These are phyloP conservation scores for Drosophila chauvacae DNA, from an alignment of 1,140 invertebrate genomes.

Conservation along the genomic window DNA sequence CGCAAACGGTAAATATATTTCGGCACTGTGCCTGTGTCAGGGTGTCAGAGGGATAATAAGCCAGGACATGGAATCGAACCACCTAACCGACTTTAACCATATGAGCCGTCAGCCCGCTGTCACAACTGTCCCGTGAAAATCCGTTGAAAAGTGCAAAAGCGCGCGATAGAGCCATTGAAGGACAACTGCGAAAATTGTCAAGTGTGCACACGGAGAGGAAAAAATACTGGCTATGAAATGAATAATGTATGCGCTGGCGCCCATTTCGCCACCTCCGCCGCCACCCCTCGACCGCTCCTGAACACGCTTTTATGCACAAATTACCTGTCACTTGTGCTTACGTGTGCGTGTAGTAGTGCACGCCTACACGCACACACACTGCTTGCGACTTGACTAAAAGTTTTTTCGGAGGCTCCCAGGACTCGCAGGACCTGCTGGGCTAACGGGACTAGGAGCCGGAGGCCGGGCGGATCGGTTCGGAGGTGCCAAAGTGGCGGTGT, in stretches of 20 bases:
- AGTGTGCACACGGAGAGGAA: slow-evolving; percentile 36
- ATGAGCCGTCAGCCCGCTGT: slow-evolving; percentile 18
- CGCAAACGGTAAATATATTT: neutral
- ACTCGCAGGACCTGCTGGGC: slow-evolving; percentile 11
- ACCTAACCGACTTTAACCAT: slow-evolving; percentile 14
- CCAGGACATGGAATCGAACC: slow-evolving; percentile 19
- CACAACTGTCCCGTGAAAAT: slow-evolving; percentile 49
- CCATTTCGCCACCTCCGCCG: slow-evolving; percentile 6
- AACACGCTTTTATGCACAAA: slow-evolving; percentile 72
- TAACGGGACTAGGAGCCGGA: slow-evolving; percentile 3
- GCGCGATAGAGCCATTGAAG: slow-evolving; percentile 36
- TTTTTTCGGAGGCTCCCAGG: slow-evolving; percentile 28
- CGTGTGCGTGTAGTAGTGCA: slow-evolving; percentile 54
- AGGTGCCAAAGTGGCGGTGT: slow-evolving; percentile 24
- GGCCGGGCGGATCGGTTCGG: neutral
- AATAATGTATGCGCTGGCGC: slow-evolving; percentile 65
- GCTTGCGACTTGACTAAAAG: slow-evolving; percentile 22
- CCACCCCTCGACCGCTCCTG: slow-evolving; percentile 5
- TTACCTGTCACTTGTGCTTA: slow-evolving; percentile 80
- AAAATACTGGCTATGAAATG: slow-evolving; percentile 62
- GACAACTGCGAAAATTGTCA: slow-evolving; percentile 62
- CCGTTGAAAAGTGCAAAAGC: slow-evolving; percentile 58
- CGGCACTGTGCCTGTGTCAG: neutral
- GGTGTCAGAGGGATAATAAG: slow-evolving; percentile 22
- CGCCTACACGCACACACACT: slow-evolving; percentile 26